Percentiles rank a stretch among this genome's conserved stretches.
These are phyloP conservation scores for Mirza zaza DNA, from an alignment of 2,113 vertebrate genomes.

Conservation along the genomic window DNA sequence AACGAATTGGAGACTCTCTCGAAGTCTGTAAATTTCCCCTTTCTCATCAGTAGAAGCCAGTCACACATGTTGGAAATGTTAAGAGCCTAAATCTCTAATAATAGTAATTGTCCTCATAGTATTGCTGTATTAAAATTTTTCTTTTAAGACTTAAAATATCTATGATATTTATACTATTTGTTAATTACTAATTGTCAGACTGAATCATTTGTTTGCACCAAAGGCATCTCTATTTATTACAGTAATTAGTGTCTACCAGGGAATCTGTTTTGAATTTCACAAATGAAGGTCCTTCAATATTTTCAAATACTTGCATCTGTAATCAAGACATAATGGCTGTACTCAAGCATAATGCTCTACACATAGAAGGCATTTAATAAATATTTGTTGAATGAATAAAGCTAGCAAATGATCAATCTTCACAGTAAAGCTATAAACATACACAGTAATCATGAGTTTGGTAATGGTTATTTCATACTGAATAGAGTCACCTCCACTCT, in stretches of 20 bases:
- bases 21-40: neutral
- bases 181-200: slow-evolving; percentile 52
- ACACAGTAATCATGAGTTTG: neutral
- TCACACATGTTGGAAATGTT: neutral
- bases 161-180: slow-evolving; percentile 38
- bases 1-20: neutral
- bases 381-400: slow-evolving; percentile 31
- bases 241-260: slow-evolving; percentile 53
- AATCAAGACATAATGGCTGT: slow-evolving; percentile 27
- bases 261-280: slow-evolving; percentile 42
- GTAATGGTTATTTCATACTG: neutral
- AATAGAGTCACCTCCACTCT: neutral
- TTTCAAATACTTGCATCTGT: slow-evolving; percentile 49
- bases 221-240: slow-evolving; percentile 49
- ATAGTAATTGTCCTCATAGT: neutral
- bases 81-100: slow-evolving; percentile 34
- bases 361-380: slow-evolving; percentile 30
- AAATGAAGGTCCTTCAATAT: slow-evolving; percentile 51
- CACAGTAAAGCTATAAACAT: neutral
- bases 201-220: slow-evolving; percentile 74
- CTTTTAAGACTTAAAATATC: slow-evolving; percentile 25
- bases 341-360: neutral
- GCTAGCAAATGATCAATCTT: slow-evolving; percentile 1
- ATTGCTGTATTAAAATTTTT: neutral
- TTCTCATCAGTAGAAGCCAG: slow-evolving; percentile 12